Evolutionary conservation across 1,140 invertebrate species (phyloP).

Genomic region (Homalodisca vitripennis): DNA sequence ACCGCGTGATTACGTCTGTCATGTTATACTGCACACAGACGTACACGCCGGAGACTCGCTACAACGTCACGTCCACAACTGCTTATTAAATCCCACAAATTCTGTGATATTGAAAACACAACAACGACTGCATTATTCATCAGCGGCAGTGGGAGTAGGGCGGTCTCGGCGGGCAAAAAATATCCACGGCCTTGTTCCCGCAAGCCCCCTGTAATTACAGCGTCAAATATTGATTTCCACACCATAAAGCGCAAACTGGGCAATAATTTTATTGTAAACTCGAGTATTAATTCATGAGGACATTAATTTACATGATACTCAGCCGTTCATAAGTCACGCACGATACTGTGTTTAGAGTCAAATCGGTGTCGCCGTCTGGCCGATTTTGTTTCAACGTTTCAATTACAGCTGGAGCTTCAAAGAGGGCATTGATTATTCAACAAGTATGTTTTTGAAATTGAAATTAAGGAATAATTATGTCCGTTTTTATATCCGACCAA

Average conservation of each 20-base stretch:
- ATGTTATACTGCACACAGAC: too few species aligned
- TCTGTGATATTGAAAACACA: conserved; percentile 17
- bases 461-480: too few species aligned
- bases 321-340: conserved; percentile 4
- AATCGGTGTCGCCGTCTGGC: not conserved
- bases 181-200: too few species aligned
- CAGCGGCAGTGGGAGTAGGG: not conserved
- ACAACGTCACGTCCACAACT: not conserved
- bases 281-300: conserved; percentile 13
- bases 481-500: too few species aligned
- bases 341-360: conserved; percentile 1
- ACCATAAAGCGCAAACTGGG: conserved; percentile 9
- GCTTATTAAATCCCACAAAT: conserved; percentile 17
- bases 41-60: not conserved
- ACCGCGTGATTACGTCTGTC: too few species aligned
- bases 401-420: not conserved
- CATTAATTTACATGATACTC: conserved; percentile 10
- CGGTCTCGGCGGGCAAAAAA: not conserved
- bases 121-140: conserved; percentile 2
- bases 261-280: conserved; percentile 16
- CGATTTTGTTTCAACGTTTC: not conserved
- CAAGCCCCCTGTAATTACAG: not conserved
- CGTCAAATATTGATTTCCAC: conserved; percentile 17
- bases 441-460: too few species aligned
- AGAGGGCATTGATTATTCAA: too few species aligned